Conservation (phyloP, 2,113 vertebrate species). For the Aramus guarauna region DNA sequence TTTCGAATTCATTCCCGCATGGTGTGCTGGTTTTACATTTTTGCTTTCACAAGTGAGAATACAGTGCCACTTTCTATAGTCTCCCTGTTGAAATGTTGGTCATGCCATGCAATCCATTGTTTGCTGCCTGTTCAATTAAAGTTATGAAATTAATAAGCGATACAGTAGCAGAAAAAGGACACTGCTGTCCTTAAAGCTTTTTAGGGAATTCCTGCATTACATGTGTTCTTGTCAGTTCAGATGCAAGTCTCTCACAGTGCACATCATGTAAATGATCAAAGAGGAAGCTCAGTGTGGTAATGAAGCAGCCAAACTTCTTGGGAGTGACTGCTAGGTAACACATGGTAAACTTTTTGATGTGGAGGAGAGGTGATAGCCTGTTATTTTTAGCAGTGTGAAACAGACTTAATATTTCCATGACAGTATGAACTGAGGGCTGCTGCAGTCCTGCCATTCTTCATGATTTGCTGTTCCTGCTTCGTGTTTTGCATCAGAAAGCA, state of each 20-base stretch:
- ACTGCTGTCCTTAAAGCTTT: not conserved
- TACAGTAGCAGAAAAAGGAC: not conserved
- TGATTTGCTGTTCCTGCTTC: slow-evolving; percentile 39
- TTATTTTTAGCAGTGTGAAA: slow-evolving; percentile 27
- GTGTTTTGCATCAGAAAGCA: not conserved
- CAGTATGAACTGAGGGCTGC: not conserved
- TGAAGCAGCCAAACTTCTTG: not conserved
- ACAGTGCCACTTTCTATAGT: not conserved
- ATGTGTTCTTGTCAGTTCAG: not conserved
- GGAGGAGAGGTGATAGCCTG: not conserved
- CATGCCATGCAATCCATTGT: not conserved
- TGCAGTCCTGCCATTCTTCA: slow-evolving; percentile 13
- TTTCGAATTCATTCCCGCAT: not conserved
- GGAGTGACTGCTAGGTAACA: not conserved
- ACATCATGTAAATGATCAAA: not conserved
- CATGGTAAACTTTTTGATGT: not conserved
- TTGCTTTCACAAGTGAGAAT: not conserved
- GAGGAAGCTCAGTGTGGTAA: not conserved
- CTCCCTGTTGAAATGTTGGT: not conserved
- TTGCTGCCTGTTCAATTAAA: not conserved
- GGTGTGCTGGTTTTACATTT: slow-evolving; percentile 12
- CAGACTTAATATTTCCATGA: not conserved
- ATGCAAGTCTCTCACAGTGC: not conserved
- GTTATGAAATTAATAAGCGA: not conserved
- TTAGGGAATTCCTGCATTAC: not conserved